Base-by-base conservation (phyloP, 2,797 vertebrate genomes). In the Lacerta bilineata region DNA sequence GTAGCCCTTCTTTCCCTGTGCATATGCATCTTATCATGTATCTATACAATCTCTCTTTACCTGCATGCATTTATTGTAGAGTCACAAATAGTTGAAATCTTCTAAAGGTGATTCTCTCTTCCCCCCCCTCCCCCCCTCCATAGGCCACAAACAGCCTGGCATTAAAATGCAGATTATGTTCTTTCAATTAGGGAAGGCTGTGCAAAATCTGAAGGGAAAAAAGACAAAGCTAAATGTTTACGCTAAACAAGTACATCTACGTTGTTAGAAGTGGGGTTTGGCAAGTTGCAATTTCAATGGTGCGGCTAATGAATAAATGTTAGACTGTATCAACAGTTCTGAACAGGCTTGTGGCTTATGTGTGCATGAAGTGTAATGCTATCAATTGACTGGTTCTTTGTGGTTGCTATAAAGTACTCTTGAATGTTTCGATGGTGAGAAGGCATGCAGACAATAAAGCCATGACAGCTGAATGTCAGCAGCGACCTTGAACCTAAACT, bases 401-500 rank as follows among this genome's bases (percentile, higher is more conserved):
- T 96, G 91, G 94, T 66, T 29, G 91, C 90, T 87, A 91, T 95
- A 95, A 96, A 96, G 95, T 95, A 94, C 94, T 86, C 95, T 96
- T 96, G 94, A 97, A 94, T 92, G 87, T 95, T 95, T 96, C 95
- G 94, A 72, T 93, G 94, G 93, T 95, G 93, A 93, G 94, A 95
- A 95, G 93, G 95, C 93, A 91, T 92, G 91, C 85, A 91, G 97
- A 98, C 97, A 98, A 97, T 97, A 96, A 96, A 97, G 97, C 97
- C 94, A 77, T 90, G 97, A 97, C 96, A 97, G 96, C 96, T 97
- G 96, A 97, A 97, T 97, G 97, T 97, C 98, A 97, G 96, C 96
- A 97, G 95, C 95, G 92, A 97, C 97, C 97, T 98, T 98, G 97
- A 98, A 98, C 97, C 97, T 97, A 97, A 95, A 95, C 96, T 92